A percentile compares a stretch with the other conserved stretches of the same genome.
Evolutionary conservation across 2,113 vertebrate genomes (phyloP).

Genomic region (Esox niger): DNA sequence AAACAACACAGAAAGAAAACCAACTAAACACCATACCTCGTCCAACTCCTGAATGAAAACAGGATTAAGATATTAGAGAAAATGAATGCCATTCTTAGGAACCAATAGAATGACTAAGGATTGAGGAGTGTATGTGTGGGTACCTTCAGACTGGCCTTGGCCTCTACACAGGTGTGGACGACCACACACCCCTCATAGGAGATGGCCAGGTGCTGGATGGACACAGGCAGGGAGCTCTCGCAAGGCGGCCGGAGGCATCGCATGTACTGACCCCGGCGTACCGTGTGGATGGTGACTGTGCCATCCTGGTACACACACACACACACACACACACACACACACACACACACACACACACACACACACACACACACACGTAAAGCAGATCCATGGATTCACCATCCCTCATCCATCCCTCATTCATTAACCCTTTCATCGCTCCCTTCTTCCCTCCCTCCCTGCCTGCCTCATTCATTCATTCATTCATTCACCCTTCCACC

Average conservation of each 20-base stretch:
- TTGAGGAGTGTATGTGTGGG: background rate
- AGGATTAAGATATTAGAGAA: background rate
- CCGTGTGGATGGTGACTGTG: constrained; percentile 86
- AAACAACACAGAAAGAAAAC: too few relatives aligned
- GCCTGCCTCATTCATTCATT: too few relatives aligned
- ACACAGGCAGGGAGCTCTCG: constrained; percentile 84
- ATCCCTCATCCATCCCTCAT: too few relatives aligned
- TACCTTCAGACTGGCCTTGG: constrained; percentile 91
- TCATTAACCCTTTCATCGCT: too few relatives aligned
- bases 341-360: too few relatives aligned
- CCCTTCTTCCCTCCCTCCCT: too few relatives aligned
- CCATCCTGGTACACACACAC: constrained; percentile 75
- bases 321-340: too few relatives aligned
- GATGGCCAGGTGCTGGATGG: constrained; percentile 84
- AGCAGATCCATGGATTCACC: too few relatives aligned
- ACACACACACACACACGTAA: background rate
- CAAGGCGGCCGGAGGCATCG: constrained; percentile 85
- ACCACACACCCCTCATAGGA: constrained; percentile 94
- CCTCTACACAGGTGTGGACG: constrained; percentile 87
- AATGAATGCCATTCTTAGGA: background rate
- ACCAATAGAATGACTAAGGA: background rate
- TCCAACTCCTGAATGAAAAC: too few relatives aligned
- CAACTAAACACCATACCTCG: too few relatives aligned
- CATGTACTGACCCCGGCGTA: constrained; percentile 90
- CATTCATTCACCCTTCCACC: too few relatives aligned